Evolutionary conservation across 2,797 vertebrate genomes (phyloP).

Genomic region (Muraenolepis orangiensis): DNA sequence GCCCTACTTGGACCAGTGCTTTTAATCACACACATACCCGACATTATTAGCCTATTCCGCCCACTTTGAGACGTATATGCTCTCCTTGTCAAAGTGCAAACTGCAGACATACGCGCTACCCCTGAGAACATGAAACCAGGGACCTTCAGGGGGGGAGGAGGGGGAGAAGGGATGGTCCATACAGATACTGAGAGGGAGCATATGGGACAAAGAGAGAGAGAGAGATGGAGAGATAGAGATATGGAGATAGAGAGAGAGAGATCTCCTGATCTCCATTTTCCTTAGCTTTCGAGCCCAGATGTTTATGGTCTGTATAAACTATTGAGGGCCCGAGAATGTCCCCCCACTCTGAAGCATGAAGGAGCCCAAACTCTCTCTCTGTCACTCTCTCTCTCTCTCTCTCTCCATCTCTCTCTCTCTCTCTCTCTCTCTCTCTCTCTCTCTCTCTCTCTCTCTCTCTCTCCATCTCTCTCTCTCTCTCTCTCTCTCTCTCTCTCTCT

Average conservation of each 20-base stretch:
- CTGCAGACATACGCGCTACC: too few relatives aligned
- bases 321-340: constrained; percentile 74
- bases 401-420: background rate
- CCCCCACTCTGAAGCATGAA: constrained; percentile 62
- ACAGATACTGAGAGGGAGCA: constrained; percentile 65
- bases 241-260: constrained; percentile 23
- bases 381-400: constrained; percentile 29
- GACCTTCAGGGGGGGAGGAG: constrained; percentile 35
- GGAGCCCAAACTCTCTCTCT: constrained; percentile 69
- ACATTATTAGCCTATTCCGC: too few relatives aligned
- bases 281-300: constrained; percentile 73
- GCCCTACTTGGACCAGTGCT: too few relatives aligned
- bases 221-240: constrained; percentile 25
- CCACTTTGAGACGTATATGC: too few relatives aligned
- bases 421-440: background rate
- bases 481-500: constrained; percentile 6
- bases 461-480: background rate
- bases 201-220: constrained; percentile 7
- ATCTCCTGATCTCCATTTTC: constrained; percentile 68
- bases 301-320: constrained; percentile 81
- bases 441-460: constrained; percentile 2
- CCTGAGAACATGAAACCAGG: too few relatives aligned
- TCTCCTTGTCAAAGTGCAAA: too few relatives aligned
- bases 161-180: constrained; percentile 51
- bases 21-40: too few relatives aligned